Evolutionary conservation across 2,888 invertebrate species (phyloP).

Genomic region (Drosophila emarginata): DNA sequence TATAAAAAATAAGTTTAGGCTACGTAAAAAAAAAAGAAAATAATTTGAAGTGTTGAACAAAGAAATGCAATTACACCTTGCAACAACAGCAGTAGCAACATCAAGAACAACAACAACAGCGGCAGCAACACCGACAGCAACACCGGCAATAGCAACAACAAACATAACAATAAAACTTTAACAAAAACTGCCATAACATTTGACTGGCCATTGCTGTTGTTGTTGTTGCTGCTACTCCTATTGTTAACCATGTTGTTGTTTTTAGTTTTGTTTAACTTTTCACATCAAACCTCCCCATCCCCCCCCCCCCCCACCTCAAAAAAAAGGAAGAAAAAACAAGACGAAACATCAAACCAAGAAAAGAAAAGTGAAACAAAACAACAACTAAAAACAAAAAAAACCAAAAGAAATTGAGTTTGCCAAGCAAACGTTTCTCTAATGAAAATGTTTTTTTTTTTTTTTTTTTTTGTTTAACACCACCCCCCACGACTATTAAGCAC

Average conservation of each 20-base stretch:
- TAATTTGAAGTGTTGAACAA: constrained; percentile 74
- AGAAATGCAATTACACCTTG: constrained; percentile 77
- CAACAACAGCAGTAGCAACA: constrained; percentile 59
- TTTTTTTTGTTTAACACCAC: constrained; percentile 11
- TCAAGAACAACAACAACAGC: constrained; percentile 1
- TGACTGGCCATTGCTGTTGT: constrained; percentile 57
- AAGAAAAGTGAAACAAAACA: constrained; percentile 39
- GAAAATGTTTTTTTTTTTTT: constrained; percentile 61
- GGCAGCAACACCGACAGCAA: constrained; percentile 21
- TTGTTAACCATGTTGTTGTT: constrained; percentile 29
- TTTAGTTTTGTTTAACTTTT: constrained; percentile 59
- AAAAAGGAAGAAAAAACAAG: constrained; percentile 27
- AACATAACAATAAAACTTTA: constrained; percentile 45
- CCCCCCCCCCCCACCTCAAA: too few relatives aligned
- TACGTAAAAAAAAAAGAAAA: constrained; percentile 54
- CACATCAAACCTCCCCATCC: constrained; percentile 70
- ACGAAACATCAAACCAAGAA: constrained; percentile 38
- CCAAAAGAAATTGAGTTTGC: constrained; percentile 51
- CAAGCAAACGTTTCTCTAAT: constrained; percentile 65
- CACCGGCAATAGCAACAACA: constrained; percentile 28
- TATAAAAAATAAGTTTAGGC: constrained; percentile 52
- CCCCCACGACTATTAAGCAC: background rate
- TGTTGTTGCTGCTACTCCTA: constrained; percentile 35
- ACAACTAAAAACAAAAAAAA: background rate
- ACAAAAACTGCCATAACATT: constrained; percentile 54